Evolutionary conservation across 2,113 vertebrate genomes (phyloP).

Genomic region (Pseudopodoces humilis): DNA sequence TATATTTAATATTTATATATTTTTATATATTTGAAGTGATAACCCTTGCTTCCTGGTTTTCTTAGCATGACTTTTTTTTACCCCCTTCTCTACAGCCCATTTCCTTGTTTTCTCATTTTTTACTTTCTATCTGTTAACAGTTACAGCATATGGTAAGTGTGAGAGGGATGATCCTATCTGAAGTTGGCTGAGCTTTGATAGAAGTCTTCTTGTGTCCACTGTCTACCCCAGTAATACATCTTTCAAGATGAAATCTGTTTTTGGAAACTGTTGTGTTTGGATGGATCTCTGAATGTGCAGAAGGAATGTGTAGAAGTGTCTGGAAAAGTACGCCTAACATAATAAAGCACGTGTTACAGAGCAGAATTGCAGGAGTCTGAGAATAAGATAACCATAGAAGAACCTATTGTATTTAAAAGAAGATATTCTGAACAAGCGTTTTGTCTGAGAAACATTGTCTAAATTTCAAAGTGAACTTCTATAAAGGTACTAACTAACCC

Average conservation of each 20-base stretch:
- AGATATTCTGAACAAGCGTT: neutral
- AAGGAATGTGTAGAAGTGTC: neutral
- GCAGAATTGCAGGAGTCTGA: neutral
- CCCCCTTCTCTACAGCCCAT: neutral
- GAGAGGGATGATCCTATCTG: neutral
- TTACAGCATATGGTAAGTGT: neutral
- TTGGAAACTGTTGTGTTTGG: neutral
- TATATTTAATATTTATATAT: no score
- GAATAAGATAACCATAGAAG: neutral
- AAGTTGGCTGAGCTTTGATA: neutral
- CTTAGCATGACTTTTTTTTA: neutral
- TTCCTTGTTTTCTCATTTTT: neutral
- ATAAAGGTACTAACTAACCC: neutral
- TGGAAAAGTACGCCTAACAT: neutral
- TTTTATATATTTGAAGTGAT: neutral
- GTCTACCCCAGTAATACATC: neutral
- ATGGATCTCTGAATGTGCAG: neutral
- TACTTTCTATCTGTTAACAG: neutral
- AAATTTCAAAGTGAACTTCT: neutral
- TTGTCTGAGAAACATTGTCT: neutral
- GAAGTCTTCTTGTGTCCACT: neutral
- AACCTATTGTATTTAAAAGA: neutral
- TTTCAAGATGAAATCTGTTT: neutral
- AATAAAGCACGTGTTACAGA: neutral
- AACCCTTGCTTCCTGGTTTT: neutral